Base-by-base conservation (phyloP, 1,140 invertebrate species). In the Phthorimaea operculella region DNA sequence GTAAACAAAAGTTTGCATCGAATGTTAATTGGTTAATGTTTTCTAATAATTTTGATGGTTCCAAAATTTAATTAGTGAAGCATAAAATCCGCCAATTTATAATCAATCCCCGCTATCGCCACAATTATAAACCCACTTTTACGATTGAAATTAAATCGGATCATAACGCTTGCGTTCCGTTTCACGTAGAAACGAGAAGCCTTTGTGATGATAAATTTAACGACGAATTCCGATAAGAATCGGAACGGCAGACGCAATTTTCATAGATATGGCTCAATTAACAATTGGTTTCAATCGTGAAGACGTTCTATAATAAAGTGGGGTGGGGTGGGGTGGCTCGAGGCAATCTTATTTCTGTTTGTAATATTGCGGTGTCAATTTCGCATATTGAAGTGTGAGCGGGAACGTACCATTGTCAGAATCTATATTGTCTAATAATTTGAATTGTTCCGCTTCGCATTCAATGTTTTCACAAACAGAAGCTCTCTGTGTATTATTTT, bases 251-350 rank as follows among this genome's bases (percentile, higher is more conserved):
- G 74, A 74, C 75, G 76, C 74, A 73, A 80, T 80, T 82, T 79
- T 82, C 79, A 81, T 82, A 81, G 81, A 84, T 84, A 84, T 78
- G 70, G 74, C 81, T 84, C 81, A 84, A 84, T 82, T 84, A 84
- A 82, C 79, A 84, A 82, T 82, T 72, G 81, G 81, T 82, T 82
- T 82, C 79, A 82, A 84, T 84, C 79, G 76, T 63, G 77, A 80
- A 81, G 81, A 82, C 77, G 78, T 78, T 79, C 70, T 58, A 72
- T 69, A 71, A 79, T 82, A 84, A 79, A 84, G 82, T 82, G 74
- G 79, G 67, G 67, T 11, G 44, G 8, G 5, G 16, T 68, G 72
- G 66, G 71, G 69, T 62, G 64, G 74, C 74, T 70, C 51, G 57
- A 71, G 68, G 76, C 79, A 76, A 80, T 80, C 76, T 80, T 83